Base-by-base conservation (phyloP, 2,888 invertebrate species). In the Ctenicera cuprea region DNA sequence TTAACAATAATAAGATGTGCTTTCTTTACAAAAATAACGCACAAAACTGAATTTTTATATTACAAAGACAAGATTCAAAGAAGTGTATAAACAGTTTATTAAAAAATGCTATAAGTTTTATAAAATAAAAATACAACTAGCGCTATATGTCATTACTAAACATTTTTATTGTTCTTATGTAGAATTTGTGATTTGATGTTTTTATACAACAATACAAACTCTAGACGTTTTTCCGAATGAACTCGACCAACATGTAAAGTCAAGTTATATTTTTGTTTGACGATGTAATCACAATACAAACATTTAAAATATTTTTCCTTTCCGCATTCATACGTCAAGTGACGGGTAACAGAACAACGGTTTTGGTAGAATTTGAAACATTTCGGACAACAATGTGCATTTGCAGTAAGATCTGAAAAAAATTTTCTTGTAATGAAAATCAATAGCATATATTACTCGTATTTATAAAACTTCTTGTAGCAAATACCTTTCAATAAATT, bases 271-370 rank as follows among this genome's bases (percentile, higher is more conserved):
- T 50, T 50, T 11, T 50, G 50, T 22, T 50, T 50, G 0, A 12
- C 22, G 12, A 7, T 22, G 22, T 50, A 12, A 20, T 12, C 18
- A n/a, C 94, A 94, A 85, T 92, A 92, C 30, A 93, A 93, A 82
- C 94, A 94, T 76, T 93, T 92, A 87, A 94, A 94, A 72, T 92
- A 89, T 0, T 94, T 94, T 75, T 93, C 91, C 83, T 94, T 94
- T 78, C 93, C 94, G 63, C 94, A 76, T 9, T 69, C 74, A 48
- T 59, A 66, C 18, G 59, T 77, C 33, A 77, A 62, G 72, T 76
- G 71, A 1, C 57, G 11, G 43, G 61, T 76, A n/a, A 78, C 22
- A 68, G 75, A 76, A 1, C 62, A 63, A 59, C 74, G 75, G 9
- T 76, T 71, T 67, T 74, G 76, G 57, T 79, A 79, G 8, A 52